Evolutionary conservation across 2,113 vertebrate genomes (phyloP).

Genomic region (Perca schrenkii): DNA sequence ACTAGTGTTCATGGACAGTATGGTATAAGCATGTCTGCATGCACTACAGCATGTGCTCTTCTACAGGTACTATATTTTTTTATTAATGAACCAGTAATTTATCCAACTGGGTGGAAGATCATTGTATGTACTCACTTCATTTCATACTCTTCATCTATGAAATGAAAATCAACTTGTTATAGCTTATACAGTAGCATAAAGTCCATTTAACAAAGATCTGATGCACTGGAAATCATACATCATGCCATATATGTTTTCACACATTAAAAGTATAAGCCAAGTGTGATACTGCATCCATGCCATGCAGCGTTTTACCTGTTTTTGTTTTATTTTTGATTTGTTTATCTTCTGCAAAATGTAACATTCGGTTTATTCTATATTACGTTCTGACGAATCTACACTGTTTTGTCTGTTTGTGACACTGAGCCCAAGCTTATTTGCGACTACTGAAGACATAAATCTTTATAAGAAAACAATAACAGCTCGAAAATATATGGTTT

Average conservation of each 20-base stretch:
- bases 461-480: neutral
- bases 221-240: neutral
- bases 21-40: neutral
- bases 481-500: neutral
- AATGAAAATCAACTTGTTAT: neutral
- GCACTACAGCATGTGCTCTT: neutral
- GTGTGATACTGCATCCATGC: neutral
- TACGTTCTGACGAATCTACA: neutral
- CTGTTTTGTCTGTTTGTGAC: no score
- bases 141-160: neutral
- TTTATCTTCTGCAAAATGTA: no score
- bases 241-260: neutral
- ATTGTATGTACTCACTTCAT: neutral
- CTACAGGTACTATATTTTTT: neutral
- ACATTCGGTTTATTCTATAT: no score
- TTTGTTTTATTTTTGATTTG: no score
- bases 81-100: neutral
- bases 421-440: neutral
- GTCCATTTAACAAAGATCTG: neutral
- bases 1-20: neutral
- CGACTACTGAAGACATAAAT: neutral
- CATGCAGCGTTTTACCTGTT: no score
- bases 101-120: neutral
- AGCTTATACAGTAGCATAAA: neutral
- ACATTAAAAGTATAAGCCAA: neutral